Evolutionary conservation across 2,888 invertebrate species (phyloP).

Genomic region (Nemoura dubitans): DNA sequence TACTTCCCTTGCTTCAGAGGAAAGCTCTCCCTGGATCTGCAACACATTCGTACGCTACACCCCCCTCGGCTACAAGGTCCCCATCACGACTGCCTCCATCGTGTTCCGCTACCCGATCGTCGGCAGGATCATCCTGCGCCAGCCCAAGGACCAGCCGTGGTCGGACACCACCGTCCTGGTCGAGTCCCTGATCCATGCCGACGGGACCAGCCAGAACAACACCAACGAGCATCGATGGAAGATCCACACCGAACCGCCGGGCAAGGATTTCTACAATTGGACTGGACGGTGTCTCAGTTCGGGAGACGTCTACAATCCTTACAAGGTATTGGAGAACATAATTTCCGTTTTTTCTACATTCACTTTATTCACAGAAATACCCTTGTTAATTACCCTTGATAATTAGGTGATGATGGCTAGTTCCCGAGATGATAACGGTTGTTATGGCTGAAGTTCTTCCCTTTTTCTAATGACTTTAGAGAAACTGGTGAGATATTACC

Average conservation of each 20-base stretch:
- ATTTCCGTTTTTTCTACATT: not conserved
- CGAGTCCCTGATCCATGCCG: conserved; percentile 86
- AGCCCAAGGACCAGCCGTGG: conserved; percentile 80
- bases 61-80: conserved; percentile 68
- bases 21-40: conserved; percentile 67
- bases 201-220: conserved; percentile 77
- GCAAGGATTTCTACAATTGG: conserved; percentile 92
- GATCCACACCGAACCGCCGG: conserved; percentile 80
- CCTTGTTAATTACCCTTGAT: too few species aligned
- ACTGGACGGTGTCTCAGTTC: conserved; percentile 83
- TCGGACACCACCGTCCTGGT: conserved; percentile 86
- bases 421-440: too few species aligned
- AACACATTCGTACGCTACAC: conserved; percentile 72
- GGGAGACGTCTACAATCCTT: conserved; percentile 81
- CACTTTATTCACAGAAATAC: too few species aligned
- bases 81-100: conserved; percentile 81
- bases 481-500: too few species aligned
- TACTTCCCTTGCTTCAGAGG: not conserved
- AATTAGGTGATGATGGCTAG: too few species aligned
- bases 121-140: conserved; percentile 83
- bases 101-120: conserved; percentile 88
- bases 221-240: conserved; percentile 74
- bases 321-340: conserved; percentile 62
- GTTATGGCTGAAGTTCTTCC: too few species aligned
- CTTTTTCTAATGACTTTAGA: too few species aligned